phyloP scores from a whole-genome alignment of 2,113 vertebrate genomes.

The Telmatochromis sp. region DNA sequence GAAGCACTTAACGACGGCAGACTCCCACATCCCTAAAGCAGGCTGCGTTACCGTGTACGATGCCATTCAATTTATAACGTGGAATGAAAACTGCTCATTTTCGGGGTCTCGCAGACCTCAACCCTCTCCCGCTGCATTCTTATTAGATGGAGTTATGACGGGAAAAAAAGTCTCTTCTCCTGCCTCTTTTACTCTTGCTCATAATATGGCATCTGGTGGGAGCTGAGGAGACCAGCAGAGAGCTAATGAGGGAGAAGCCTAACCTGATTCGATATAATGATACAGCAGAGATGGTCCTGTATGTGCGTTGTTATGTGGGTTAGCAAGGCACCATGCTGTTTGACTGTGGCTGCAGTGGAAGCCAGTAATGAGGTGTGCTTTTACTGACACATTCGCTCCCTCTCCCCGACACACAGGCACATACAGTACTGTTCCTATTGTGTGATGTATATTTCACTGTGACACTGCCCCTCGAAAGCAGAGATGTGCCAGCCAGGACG shows the following conservation, averaged over 20 bases:
- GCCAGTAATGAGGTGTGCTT: constrained; percentile 29
- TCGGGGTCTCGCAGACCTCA: not conserved
- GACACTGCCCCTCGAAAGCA: not conserved
- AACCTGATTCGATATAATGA: constrained; percentile 20
- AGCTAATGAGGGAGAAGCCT: constrained; percentile 33
- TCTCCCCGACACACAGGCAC: not conserved
- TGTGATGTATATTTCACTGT: constrained; percentile 36
- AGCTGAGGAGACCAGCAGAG: not conserved
- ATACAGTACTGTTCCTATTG: not conserved
- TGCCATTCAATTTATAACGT: not conserved
- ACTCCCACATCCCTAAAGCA: not conserved
- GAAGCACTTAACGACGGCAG: not conserved
- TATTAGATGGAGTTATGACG: not conserved
- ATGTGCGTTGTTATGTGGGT: constrained; percentile 1
- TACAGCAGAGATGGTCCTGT: not conserved
- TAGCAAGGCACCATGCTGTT: constrained; percentile 14
- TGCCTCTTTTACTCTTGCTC: not conserved
- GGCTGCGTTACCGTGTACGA: not conserved
- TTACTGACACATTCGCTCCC: not conserved
- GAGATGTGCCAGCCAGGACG: not conserved
- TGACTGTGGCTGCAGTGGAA: constrained; percentile 15
- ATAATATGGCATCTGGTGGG: not conserved
- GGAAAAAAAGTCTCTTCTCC: not conserved
- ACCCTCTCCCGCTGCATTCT: not conserved
- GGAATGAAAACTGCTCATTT: not conserved